Evolutionary conservation across 2,888 invertebrate genomes (phyloP).

Genomic region (Acronicta leporina): DNA sequence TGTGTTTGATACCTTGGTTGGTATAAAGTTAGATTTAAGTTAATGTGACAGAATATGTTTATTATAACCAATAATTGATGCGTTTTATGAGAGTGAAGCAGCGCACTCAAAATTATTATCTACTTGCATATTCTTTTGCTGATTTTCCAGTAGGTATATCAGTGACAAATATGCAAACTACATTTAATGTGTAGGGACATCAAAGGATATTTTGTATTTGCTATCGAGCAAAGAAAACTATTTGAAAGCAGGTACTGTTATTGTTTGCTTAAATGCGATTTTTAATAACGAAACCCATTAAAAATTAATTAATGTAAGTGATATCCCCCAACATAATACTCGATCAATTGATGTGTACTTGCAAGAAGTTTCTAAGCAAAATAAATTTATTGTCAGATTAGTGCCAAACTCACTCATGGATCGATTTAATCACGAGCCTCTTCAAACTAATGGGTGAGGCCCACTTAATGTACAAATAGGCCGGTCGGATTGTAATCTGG

Average conservation of each 20-base stretch:
- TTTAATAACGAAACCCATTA: not conserved
- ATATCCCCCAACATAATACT: conserved; percentile 24
- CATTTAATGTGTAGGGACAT: too few species aligned
- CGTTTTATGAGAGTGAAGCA: too few species aligned
- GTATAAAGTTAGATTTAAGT: not conserved
- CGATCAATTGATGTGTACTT: conserved; percentile 37
- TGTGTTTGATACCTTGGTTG: conserved; percentile 5
- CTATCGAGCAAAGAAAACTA: not conserved
- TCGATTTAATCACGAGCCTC: conserved; percentile 68
- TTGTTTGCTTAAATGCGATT: not conserved
- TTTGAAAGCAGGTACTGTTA: not conserved
- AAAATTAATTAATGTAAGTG: conserved; percentile 26
- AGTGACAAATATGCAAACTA: too few species aligned
- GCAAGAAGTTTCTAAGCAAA: conserved; percentile 50
- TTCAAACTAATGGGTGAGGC: conserved; percentile 71
- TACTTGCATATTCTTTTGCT: not conserved
- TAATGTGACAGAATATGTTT: too few species aligned
- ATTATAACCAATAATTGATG: too few species aligned
- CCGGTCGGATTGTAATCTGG: conserved; percentile 70
- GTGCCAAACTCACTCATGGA: conserved; percentile 66
- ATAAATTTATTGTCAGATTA: conserved; percentile 64
- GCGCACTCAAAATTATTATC: too few species aligned
- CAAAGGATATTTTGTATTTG: too few species aligned
- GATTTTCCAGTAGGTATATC: too few species aligned
- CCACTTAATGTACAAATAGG: conserved; percentile 73